Evolutionary conservation across 1,140 invertebrate genomes (phyloP).

Genomic region (Drosophila repletoides): DNA sequence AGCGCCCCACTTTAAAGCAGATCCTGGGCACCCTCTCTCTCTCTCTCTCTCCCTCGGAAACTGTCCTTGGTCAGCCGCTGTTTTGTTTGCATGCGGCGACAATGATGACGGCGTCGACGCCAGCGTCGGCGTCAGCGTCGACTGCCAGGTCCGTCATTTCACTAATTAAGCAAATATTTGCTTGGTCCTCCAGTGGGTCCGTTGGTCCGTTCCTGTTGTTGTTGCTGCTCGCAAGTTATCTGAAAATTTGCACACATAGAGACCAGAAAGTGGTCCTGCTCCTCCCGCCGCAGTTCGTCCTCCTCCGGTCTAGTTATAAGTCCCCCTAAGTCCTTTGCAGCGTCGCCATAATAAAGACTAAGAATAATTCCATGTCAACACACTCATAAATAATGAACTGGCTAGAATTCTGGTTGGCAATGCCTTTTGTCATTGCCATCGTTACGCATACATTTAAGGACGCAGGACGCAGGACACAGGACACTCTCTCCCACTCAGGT

Average conservation of each 20-base stretch:
- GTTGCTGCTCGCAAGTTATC: constrained; percentile 54
- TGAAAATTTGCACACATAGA: constrained; percentile 65
- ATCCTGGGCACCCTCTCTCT: too few species aligned
- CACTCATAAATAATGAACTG: constrained; percentile 81
- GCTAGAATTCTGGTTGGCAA: constrained; percentile 34
- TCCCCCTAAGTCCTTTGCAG: constrained; percentile 18
- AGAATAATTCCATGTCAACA: constrained; percentile 82
- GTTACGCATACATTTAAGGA: constrained; percentile 37
- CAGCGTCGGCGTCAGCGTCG: too few species aligned
- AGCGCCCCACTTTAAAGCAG: constrained; percentile 50
- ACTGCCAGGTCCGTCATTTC: constrained; percentile 54
- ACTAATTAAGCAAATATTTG: constrained; percentile 81
- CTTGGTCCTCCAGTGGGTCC: constrained; percentile 22
- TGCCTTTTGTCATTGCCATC: constrained; percentile 32
- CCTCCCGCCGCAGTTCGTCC: too few species aligned
- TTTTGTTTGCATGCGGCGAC: constrained; percentile 41
- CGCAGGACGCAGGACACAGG: not conserved
- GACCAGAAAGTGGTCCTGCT: constrained; percentile 20
- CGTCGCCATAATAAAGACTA: constrained; percentile 68
- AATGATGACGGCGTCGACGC: constrained; percentile 16
- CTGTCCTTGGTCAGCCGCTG: constrained; percentile 56
- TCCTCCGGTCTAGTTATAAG: too few species aligned
- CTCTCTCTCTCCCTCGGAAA: constrained; percentile 23
- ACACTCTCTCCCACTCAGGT: constrained; percentile 53
- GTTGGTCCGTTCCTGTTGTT: not conserved